These are phyloP conservation scores for Gobius niger DNA, from an alignment of 2,113 vertebrate species.

Conservation along the genomic window DNA sequence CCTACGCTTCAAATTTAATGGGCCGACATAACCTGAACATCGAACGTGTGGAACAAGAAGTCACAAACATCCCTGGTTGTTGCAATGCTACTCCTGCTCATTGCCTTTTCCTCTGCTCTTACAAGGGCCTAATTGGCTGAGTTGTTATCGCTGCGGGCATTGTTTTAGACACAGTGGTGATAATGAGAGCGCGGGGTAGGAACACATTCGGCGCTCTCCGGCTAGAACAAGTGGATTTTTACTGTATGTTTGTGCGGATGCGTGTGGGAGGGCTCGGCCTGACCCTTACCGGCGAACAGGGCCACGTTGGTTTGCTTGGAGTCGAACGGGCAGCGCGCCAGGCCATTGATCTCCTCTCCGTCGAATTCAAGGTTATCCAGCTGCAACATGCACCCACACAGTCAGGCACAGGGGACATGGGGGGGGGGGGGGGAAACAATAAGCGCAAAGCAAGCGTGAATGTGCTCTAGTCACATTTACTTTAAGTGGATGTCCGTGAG, in stretches of 20 bases:
- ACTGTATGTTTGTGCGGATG: neutral
- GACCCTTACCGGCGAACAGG: slow-evolving; percentile 93
- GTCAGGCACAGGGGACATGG: slow-evolving; percentile 18
- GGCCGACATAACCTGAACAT: neutral
- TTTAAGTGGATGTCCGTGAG: neutral
- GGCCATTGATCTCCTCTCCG: slow-evolving; percentile 97
- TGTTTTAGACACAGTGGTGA: slow-evolving; percentile 61
- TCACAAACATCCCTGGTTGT: slow-evolving; percentile 13
- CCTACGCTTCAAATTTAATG: neutral
- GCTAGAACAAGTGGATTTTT: slow-evolving; percentile 17
- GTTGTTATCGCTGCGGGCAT: slow-evolving; percentile 51
- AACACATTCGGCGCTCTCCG: slow-evolving; percentile 46
- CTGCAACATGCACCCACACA: slow-evolving; percentile 74
- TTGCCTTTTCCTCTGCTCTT: slow-evolving; percentile 29
- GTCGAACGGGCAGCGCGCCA: slow-evolving; percentile 98
- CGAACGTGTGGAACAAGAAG: neutral
- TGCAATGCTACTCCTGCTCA: neutral
- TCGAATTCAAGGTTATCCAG: slow-evolving; percentile 98
- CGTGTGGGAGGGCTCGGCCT: slow-evolving; percentile 15
- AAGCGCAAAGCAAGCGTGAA: neutral
- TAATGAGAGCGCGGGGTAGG: slow-evolving; percentile 59
- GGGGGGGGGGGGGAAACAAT: slow-evolving; percentile 16
- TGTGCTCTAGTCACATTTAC: neutral
- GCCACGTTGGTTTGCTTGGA: slow-evolving; percentile 99
- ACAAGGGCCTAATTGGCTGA: slow-evolving; percentile 54